These are phyloP conservation scores for Actinia tenebrosa DNA, from an alignment of 64 coral and sea anemone genomes.

Conservation along the genomic window DNA sequence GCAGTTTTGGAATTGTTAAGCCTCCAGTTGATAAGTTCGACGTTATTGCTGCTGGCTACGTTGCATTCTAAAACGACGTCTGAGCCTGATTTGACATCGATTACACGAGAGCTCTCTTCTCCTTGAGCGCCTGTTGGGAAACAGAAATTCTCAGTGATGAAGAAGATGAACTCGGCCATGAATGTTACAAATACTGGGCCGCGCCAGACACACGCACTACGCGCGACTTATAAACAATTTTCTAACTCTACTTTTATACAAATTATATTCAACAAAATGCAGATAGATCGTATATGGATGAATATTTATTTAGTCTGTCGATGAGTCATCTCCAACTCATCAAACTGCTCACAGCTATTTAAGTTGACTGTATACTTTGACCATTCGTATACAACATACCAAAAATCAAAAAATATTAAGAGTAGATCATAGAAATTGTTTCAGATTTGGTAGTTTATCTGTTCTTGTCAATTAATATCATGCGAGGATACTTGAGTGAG, in stretches of 20 bases:
- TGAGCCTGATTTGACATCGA: constrained; percentile 65
- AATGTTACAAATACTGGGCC: not conserved
- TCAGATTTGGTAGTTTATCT: not conserved
- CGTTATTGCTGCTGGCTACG: constrained; percentile 26
- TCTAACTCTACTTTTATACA: constrained; percentile 20
- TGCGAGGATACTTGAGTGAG: not conserved
- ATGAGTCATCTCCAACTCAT: not conserved
- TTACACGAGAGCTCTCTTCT: constrained; percentile 11
- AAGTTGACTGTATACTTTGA: not conserved
- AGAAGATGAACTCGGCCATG: not conserved
- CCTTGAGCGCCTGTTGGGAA: constrained; percentile 7
- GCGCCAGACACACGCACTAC: not conserved
- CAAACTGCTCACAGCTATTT: not conserved
- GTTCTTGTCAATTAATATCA: not conserved
- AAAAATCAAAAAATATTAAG: not conserved
- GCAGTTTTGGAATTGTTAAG: constrained; percentile 73
- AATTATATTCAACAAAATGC: constrained; percentile 13
- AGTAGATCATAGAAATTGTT: not conserved
- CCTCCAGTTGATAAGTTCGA: constrained; percentile 70
- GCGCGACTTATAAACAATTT: not conserved
- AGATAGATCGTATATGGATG: not conserved
- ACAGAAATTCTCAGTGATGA: not conserved
- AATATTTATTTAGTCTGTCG: not conserved
- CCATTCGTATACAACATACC: not conserved
- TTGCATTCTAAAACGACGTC: constrained; percentile 79